phyloP scores from a whole-genome alignment of 2,113 vertebrate species.

The Aegithalos caudatus region DNA sequence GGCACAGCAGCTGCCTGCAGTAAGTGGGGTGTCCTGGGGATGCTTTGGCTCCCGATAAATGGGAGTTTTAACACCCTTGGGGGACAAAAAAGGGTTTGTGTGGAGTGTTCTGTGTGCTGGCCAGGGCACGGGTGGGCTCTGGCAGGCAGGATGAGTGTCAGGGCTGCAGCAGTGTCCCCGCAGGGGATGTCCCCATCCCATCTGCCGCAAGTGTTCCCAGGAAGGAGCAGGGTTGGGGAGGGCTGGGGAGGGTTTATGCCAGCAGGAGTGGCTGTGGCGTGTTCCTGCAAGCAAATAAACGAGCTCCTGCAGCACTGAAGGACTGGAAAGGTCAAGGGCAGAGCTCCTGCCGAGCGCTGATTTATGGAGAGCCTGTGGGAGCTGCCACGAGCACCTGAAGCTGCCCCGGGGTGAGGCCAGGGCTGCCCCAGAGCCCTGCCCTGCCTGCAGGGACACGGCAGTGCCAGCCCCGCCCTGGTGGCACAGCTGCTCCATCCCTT shows the following conservation, averaged over 20 bases:
- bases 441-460: accelerated
- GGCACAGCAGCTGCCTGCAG: slow-evolving; percentile 87
- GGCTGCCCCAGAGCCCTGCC: neutral
- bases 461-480: neutral
- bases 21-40: slow-evolving; percentile 65
- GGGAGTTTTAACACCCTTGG: neutral
- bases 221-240: neutral
- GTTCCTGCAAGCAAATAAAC: accelerated
- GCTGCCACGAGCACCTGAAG: neutral
- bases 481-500: neutral
- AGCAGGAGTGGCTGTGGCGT: accelerated
- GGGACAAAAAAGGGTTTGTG: neutral
- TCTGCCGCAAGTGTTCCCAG: neutral
- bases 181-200: neutral
- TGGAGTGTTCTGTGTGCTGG: neutral
- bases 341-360: neutral
- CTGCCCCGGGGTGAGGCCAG: accelerated
- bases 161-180: neutral
- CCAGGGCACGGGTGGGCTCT: neutral
- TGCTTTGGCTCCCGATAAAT: neutral
- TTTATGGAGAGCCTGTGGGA: accelerated
- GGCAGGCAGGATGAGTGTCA: neutral
- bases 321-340: neutral
- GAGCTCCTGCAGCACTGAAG: neutral
- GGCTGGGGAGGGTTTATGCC: accelerated